These are phyloP conservation scores for Rousettus leschenaultii DNA, from an alignment of 2,113 vertebrate species.

Conservation along the genomic window DNA sequence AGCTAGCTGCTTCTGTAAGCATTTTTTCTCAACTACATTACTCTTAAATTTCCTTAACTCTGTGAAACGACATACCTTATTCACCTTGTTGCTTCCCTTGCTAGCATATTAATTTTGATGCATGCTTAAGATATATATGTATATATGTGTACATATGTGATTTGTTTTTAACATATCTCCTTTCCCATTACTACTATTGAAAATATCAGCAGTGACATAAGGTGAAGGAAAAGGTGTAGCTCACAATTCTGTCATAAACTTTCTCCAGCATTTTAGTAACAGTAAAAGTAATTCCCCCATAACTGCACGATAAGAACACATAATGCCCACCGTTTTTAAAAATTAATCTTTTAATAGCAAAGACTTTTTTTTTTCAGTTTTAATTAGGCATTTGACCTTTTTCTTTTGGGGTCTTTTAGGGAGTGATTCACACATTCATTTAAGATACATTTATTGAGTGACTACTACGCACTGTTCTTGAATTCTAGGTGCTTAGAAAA, in stretches of 20 bases:
- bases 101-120: constrained; percentile 6
- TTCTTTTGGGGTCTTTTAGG: neutral
- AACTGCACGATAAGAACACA: neutral
- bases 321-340: neutral
- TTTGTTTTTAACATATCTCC: neutral
- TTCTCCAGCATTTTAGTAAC: neutral
- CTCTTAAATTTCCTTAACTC: neutral
- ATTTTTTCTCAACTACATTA: constrained; percentile 6
- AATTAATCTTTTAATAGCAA: constrained; percentile 16
- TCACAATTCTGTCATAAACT: neutral
- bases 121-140: neutral
- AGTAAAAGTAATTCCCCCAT: neutral
- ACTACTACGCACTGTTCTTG: neutral
- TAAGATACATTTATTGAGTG: neutral
- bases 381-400: neutral
- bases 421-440: neutral
- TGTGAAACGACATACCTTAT: neutral
- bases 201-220: neutral
- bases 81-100: constrained; percentile 16
- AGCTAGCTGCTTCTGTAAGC: constrained; percentile 37
- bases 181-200: neutral
- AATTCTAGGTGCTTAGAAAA: neutral
- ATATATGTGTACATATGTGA: neutral
- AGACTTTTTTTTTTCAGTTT: constrained; percentile 6
- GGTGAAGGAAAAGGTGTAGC: neutral